Evolutionary conservation across 2,113 vertebrate genomes (phyloP).

Genomic region (Gymnocephalus cernua): DNA sequence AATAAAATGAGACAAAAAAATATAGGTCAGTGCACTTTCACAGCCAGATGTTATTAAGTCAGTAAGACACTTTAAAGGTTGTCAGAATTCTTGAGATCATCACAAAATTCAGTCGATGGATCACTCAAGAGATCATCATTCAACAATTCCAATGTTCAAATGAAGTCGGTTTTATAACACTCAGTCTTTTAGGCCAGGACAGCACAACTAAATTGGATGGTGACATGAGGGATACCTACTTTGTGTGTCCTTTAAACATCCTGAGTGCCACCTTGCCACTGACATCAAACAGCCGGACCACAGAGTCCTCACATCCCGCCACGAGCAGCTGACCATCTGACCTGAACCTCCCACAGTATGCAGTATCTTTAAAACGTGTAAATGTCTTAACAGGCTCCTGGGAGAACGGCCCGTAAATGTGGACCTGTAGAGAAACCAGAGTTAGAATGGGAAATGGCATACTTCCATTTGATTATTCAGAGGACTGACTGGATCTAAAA

Average conservation of each 20-base stretch:
- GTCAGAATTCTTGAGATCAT: slow-evolving; percentile 71
- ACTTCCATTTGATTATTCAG: not conserved
- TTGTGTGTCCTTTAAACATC: slow-evolving; percentile 91
- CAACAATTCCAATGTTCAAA: slow-evolving; percentile 5
- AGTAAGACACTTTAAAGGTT: not conserved
- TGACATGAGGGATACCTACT: slow-evolving; percentile 84
- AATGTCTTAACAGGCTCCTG: slow-evolving; percentile 94
- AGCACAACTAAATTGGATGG: not conserved
- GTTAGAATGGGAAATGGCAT: not conserved
- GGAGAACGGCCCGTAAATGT: slow-evolving; percentile 93
- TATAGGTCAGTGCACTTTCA: not conserved
- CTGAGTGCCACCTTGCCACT: slow-evolving; percentile 89
- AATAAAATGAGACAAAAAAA: not conserved
- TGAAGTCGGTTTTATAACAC: no score
- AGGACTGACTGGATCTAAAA: not conserved
- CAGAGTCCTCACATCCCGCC: slow-evolving; percentile 92
- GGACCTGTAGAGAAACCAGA: slow-evolving; percentile 84
- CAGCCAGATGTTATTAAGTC: not conserved
- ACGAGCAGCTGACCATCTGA: slow-evolving; percentile 92
- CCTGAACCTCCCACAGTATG: slow-evolving; percentile 91
- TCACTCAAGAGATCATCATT: slow-evolving; percentile 77
- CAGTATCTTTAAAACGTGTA: slow-evolving; percentile 92
- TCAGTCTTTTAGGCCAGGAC: not conserved
- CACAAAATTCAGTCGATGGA: slow-evolving; percentile 75
- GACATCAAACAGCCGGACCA: slow-evolving; percentile 91